Evolutionary conservation across 1,140 invertebrate genomes (phyloP), one percentile per base, ranked within the genome.

Genomic region (Microplitis demolitor): DNA sequence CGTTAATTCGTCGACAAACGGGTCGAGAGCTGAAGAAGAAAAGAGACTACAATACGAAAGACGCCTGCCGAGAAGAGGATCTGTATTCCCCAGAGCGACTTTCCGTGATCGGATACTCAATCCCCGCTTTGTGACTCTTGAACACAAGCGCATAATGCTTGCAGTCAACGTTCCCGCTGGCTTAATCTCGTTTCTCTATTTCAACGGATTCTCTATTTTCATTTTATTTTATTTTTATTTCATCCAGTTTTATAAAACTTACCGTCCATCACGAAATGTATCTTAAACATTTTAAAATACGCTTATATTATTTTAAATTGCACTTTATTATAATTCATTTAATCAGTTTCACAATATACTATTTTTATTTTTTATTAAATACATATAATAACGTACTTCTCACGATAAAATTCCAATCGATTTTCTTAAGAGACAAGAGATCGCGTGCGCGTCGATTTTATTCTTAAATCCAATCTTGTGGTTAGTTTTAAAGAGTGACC

Each of bases 1-100:
- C 69, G 77, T 76, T 81, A 80, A 81, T 81, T 79, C 80, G 74
- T 73, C 71, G 76, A 68, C 54, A 76, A 75, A 72, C 68, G 70
- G 61, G 66, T 73, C 16, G 66, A 73, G 60, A 69, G 60, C 68
- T 37, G 63, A 60, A 45, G 56, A 61, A 53, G 67, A 71, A 71
- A 63, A 67, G 50, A 51, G 39, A 64, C 50, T 71, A 37, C 39
- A 56, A 71, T 64, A n/a, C 45, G 61, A 71, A 50, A 62, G 45
- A 50, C 35, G 24, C 37, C 24, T 35, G n/a, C 34, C 37, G 39
- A 71, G 69, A 63, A 45, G 39, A 71, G 62, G 37, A 45, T 60
- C 35, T 71, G 39, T 71, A 62, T 61, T 63, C 45, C 24, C 61
- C 56, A 34, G 58, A 45, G 69, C 54, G 54, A 34, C n/a, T 71